These are phyloP conservation scores for Drosophila asahinai DNA, from an alignment of 1,140 invertebrate genomes.

Conservation along the genomic window DNA sequence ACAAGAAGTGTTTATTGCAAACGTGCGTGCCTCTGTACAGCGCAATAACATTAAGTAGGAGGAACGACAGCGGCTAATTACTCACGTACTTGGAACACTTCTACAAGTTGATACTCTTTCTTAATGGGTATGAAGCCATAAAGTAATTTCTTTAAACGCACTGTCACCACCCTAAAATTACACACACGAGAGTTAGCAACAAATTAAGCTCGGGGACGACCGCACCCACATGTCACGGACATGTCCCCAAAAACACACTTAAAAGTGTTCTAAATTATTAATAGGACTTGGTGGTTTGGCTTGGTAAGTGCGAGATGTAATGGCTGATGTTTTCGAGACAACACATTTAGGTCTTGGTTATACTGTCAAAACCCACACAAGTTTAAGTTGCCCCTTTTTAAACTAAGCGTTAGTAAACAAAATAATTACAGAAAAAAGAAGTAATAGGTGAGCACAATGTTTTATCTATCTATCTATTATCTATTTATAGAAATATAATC, in stretches of 20 bases:
- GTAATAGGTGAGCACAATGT: neutral
- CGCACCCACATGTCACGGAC: slow-evolving; percentile 11
- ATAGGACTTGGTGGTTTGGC: slow-evolving; percentile 16
- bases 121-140: slow-evolving; percentile 81
- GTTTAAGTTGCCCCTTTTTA: neutral
- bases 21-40: slow-evolving; percentile 41
- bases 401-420: no score
- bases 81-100: slow-evolving; percentile 83
- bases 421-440: no score
- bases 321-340: neutral
- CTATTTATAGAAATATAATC: neutral
- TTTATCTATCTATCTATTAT: no score
- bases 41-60: slow-evolving; percentile 38
- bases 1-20: slow-evolving; percentile 39
- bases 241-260: slow-evolving; percentile 8
- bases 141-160: slow-evolving; percentile 81
- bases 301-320: neutral
- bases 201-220: slow-evolving; percentile 20
- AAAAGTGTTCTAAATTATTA: slow-evolving; percentile 53
- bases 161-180: slow-evolving; percentile 78
- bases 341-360: neutral
- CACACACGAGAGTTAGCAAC: slow-evolving; percentile 63
- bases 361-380: neutral
- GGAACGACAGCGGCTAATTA: slow-evolving; percentile 54
- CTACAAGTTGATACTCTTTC: slow-evolving; percentile 75